These are phyloP conservation scores for Xiphophorus hellerii DNA, from an alignment of 2,113 vertebrate species.

Conservation along the genomic window DNA sequence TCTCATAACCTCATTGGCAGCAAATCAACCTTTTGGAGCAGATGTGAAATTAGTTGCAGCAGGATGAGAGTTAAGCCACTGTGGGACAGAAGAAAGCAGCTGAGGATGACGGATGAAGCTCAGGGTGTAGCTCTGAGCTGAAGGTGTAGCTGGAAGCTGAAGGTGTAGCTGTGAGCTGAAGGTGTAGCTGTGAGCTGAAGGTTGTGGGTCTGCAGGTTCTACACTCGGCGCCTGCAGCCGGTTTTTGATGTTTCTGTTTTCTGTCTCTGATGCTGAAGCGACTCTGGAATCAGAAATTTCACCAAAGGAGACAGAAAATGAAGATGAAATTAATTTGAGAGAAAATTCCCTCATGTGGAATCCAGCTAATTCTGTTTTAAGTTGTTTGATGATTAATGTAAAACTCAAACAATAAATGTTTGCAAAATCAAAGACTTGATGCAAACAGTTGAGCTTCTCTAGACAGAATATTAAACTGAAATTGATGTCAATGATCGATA, in stretches of 20 bases:
- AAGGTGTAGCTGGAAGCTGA: too few relatives aligned
- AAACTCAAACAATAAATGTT: too few relatives aligned
- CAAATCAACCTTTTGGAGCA: constrained; percentile 11
- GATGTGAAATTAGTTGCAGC: constrained; percentile 29
- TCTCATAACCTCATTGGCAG: constrained; percentile 1
- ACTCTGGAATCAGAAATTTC: not conserved
- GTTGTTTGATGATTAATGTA: too few relatives aligned
- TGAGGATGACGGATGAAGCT: not conserved
- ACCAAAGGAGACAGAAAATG: not conserved
- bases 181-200: not conserved
- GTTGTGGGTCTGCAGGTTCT: constrained; percentile 9
- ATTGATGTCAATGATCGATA: too few relatives aligned
- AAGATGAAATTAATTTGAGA: too few relatives aligned
- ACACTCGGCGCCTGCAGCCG: constrained; percentile 6
- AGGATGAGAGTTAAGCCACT: constrained; percentile 12
- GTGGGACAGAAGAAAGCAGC: constrained; percentile 7
- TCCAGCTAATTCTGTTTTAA: too few relatives aligned
- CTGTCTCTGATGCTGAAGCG: constrained; percentile 2
- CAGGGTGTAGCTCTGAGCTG: too few relatives aligned
- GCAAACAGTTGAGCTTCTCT: too few relatives aligned
- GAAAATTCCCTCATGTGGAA: too few relatives aligned
- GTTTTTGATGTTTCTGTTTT: not conserved
- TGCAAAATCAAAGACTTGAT: too few relatives aligned
- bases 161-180: too few relatives aligned
- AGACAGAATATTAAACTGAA: too few relatives aligned